Evolutionary conservation across 2,113 vertebrate genomes (phyloP), one percentile per base, ranked within the genome.

Genomic region (Melanocharis versteri): DNA sequence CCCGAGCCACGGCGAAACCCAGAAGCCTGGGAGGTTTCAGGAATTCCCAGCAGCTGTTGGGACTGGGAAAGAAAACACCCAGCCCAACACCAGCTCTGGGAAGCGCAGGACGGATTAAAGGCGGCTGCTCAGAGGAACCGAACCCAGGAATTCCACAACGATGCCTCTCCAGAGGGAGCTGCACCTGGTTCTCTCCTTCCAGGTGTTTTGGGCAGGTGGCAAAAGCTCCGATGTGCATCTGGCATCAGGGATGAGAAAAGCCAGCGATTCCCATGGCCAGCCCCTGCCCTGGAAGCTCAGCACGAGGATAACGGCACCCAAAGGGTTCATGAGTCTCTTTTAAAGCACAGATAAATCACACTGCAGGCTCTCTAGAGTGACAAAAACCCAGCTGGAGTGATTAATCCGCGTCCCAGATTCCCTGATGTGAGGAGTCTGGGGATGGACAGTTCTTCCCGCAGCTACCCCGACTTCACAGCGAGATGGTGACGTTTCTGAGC

Each of bases 1-100:
- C 24, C n/a, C 0, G 0, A 30, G 18, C 60, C 2, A 15, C 51
- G 17, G 14, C 0, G 0, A 58, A 51, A 33, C 31, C 53, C 1
- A 0, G 20, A 39, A 39, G 54, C 7, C 20, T 11, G 4, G 19
- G 57, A 51, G 44, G 16, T 26, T 42, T 14, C 16, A 18, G 71
- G 64, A 28, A 35, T 23, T 40, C 10, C 61, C 87, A 54, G 66
- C 50, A 42, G 71, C 75, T 27, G 28, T 0, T 8, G 22, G 1
- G 3, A 42, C 0, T 0, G 42, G 86, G 66, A 64, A 44, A 35
- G 48, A 48, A 88, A 85, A 72, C 10, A 14, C 33, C 5, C 4
- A 0, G 50, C 27, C 37, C 45, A 3, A 13, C 35, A 51, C 16
- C 62, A 89, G 87, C 79, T 1, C 47, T 86, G 87, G 89, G 91